Evolutionary conservation across 2,113 vertebrate species (phyloP), one percentile per base, ranked within the genome.

Genomic region (Tachysurus vachellii): DNA sequence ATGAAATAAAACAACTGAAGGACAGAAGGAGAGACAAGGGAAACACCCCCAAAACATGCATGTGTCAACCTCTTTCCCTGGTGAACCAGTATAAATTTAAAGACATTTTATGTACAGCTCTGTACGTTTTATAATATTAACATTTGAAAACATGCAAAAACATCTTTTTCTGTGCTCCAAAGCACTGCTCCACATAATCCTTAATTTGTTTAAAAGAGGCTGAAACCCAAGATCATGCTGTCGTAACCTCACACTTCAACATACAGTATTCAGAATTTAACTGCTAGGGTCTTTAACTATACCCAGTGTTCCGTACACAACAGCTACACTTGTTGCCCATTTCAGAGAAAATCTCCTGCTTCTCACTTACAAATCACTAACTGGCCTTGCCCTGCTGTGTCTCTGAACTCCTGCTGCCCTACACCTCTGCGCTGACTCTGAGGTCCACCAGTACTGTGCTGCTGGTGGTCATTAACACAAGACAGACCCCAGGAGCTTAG

Each of bases 1-100:
- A 59, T 5, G 14, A 42, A 79, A 86, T 61, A 61, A 66, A 80
- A 57, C 62, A 86, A 57, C 76, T 86, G 76, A 44, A 86, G 77
- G 64, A 81, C 66, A 81, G 36, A 80, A 50, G n/a, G 85, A 56
- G 66, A 80, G 79, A 82, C 5, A 36, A 23, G 17, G 80, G 31
- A 28, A 28, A 61, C 36, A 85, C 53, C 11, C 6, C 77, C 77
- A 23, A 23, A 21, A 26, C 19, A 8, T 42, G 56, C 31, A 81
- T 81, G 56, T 9, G 42, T 21, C 17, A 19, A 17, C 28, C 3
- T 13, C 28, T 80, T 57, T 54, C 28, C 1, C 36, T 57, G 28
- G 28, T 57, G 57, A 31, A 80, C 28, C 57, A 36, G 28, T 21
- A 31, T 19, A n/a, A 13, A 47, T 70, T 36, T 70, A 50, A 76